phyloP scores from a whole-genome alignment of 2,113 vertebrate species.

The Microcebus jonahi region DNA sequence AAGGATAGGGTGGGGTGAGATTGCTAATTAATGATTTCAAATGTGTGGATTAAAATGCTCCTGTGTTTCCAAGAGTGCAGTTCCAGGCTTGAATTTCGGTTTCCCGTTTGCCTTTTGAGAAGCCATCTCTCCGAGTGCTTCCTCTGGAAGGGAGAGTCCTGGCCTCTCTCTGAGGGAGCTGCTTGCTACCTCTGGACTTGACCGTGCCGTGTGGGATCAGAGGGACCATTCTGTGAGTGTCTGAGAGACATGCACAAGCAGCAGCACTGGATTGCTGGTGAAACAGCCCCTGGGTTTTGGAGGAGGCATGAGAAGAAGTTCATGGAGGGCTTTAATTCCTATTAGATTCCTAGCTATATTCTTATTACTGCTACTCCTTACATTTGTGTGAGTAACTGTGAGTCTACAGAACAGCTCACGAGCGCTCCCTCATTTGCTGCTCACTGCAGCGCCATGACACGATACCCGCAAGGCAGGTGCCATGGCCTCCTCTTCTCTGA shows the following conservation, averaged over 20 bases:
- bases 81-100: background rate
- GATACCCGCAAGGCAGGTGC: background rate
- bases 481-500: background rate
- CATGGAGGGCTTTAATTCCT: background rate
- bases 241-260: background rate
- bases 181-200: background rate
- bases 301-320: background rate
- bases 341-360: background rate
- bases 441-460: rapidly evolving
- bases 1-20: background rate
- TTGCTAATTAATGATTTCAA: background rate
- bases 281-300: background rate
- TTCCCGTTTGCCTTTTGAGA: background rate
- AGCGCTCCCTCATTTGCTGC: background rate
- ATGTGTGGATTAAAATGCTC: background rate
- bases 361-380: background rate
- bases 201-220: background rate
- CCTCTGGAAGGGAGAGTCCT: background rate
- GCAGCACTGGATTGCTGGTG: background rate
- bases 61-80: background rate
- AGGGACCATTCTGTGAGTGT: background rate
- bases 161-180: background rate
- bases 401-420: too few relatives aligned
- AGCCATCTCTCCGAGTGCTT: background rate
- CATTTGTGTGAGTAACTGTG: background rate